Evolutionary conservation across 1,140 invertebrate genomes (phyloP), one percentile per base, ranked within the genome.

Genomic region (Pogonomyrmex californicus): DNA sequence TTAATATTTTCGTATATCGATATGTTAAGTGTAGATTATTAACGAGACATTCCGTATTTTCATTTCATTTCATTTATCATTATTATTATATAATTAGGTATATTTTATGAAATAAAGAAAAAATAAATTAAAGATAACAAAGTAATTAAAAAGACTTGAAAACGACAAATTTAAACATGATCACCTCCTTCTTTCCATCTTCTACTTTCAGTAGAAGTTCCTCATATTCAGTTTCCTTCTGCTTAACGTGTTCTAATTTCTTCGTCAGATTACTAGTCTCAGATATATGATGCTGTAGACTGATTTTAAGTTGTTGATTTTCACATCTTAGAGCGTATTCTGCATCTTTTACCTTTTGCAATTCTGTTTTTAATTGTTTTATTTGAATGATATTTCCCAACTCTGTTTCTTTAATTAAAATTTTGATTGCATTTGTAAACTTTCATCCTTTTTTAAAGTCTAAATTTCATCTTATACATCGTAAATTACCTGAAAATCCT

Each of bases 371-470:
- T 73, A 91, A 78, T 68, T 91, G 86, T 62, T 87, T 47, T 51
- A 66, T 36, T 6, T 78, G 75, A 63, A 2, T 73, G 3, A 62
- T 56, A 44, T 49, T 89, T 30, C 87, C 78, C n/a, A 56, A 88
- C 62, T 91, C 86, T 38, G 82, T 89, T 87, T 94, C 92, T 56
- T 93, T 87, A 36, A 90, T 87, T 51, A 93, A 90, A n/a, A 92
- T 88, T 47, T 93, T 86, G 65, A 94, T 85, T 87, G 70, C 90
- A 88, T 41, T 86, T 47, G 3, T 77, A 77, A 54, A 41, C 51
- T 38, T 87, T 79, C 78, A 10, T 62, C 92, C 41, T 85, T 91
- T 85, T 93, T 91, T 38, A 92, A 88, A 81, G 91, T 86, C 76
- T 89, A 68, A 17, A 70, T 92, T 93, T 85, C 91, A 86, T 66